Conservation (phyloP, 2,113 vertebrate species). For the Pardalotus punctatus region DNA sequence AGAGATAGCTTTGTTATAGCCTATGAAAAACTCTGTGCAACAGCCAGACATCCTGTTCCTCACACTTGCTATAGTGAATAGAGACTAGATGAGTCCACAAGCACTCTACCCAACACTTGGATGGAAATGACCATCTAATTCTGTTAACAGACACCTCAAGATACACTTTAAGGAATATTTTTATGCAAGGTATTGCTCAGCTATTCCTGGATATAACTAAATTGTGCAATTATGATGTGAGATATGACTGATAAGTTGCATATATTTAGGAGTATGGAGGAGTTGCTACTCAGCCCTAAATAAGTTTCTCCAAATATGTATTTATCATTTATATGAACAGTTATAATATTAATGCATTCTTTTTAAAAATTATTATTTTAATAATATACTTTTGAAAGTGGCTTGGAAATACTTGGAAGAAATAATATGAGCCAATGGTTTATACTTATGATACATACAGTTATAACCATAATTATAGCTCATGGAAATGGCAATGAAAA, state of each 20-base stretch:
- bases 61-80: background rate
- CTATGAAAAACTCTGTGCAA: background rate
- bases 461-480: background rate
- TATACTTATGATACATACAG: background rate
- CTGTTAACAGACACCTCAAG: background rate
- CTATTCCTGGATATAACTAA: background rate
- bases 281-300: background rate
- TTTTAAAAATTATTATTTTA: background rate
- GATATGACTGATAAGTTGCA: background rate
- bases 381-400: background rate
- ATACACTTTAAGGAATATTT: background rate
- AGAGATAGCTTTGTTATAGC: background rate
- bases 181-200: background rate
- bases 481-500: background rate
- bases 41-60: background rate
- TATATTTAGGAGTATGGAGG: background rate
- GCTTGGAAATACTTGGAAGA: background rate
- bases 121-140: background rate
- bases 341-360: background rate
- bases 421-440: background rate
- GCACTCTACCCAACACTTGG: background rate
- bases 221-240: background rate
- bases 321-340: background rate
- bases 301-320: background rate
- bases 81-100: background rate